A percentile compares a stretch with the other conserved stretches of the same genome.
phyloP scores from a whole-genome alignment of 2,797 vertebrate genomes.

The Falco cherrug region DNA sequence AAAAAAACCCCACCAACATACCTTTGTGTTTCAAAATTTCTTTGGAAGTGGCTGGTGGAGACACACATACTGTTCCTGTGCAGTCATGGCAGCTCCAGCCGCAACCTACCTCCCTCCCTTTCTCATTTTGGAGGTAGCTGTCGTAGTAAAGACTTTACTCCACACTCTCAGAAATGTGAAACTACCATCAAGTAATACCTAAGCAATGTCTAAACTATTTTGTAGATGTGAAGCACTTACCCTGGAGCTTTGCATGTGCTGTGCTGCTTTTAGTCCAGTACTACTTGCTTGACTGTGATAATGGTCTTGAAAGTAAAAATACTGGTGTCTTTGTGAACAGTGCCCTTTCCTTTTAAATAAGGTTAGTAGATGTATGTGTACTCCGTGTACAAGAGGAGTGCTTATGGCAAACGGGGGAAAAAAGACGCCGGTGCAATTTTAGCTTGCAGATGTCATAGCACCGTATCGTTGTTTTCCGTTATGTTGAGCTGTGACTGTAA shows the following conservation, averaged over 20 bases:
- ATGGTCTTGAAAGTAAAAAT: background rate
- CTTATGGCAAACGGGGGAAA: background rate
- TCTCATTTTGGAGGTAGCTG: background rate
- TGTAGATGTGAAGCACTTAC: background rate
- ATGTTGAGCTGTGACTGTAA: background rate
- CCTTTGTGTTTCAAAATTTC: background rate
- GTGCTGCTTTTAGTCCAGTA: background rate
- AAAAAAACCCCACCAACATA: background rate
- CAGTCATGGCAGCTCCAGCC: background rate
- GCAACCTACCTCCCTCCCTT: background rate
- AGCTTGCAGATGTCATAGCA: background rate
- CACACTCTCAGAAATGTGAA: background rate
- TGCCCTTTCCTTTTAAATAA: background rate
- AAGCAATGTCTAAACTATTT: background rate
- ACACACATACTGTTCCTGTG: fast-evolving
- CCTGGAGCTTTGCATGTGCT: background rate
- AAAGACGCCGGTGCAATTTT: background rate
- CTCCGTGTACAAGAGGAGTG: background rate
- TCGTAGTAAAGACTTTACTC: background rate
- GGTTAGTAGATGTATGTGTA: background rate
- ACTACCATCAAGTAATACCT: background rate
- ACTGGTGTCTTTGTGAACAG: background rate
- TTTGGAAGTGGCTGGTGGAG: background rate
- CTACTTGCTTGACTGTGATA: background rate
- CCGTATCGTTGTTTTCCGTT: background rate